Evolutionary conservation across 53 echinoderm and acorn worm species (phyloP), one percentile per base, ranked within the genome.

Genomic region (Crossaster papposus): DNA sequence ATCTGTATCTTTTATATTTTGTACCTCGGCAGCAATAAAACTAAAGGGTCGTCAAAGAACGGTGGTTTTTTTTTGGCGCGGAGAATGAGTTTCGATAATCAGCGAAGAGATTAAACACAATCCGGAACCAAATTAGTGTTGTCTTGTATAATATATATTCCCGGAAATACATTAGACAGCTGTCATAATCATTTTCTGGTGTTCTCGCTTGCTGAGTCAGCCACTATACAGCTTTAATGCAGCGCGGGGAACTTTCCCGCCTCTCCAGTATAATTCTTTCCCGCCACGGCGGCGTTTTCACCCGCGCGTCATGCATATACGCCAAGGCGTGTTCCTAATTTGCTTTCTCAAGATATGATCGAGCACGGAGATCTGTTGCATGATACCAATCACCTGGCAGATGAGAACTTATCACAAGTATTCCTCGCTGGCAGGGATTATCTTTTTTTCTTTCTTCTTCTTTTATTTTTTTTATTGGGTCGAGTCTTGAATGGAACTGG

Each of bases 311-410:
- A n/a, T n/a, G n/a, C n/a, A n/a, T n/a, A n/a, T n/a, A n/a, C n/a
- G 34, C 20, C 44, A 36, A 13, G 32, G 29, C 64, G 22, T 82
- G 63, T 36, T 34, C 29, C 65, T 63, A 82, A 82, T 82, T 82
- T 82, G 64, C 64, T 82, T 82, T 82, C 17, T 58, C 54, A 36
- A 36, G 82, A 62, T 54, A 82, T n/a, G n/a, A 82, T 82, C 38
- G 63, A 64, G 82, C 34, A 82, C 78, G 78, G 33, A 28, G 51
- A 28, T 51, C 51, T 28, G 51, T 17, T 24, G 51, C 26, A 78
- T 78, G 44, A 51, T 78, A 44, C 50, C 78, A 23, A 26, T 51
- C 78, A 50, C 78, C 51, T 51, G 78, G n/a, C 78, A 78, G 78
- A 30, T 24, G 26, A 78, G 9, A 78, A 78, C 78, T 28, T 51